These are phyloP conservation scores for Anisognathus igniventris DNA, from an alignment of 2,797 vertebrate genomes.

Conservation along the genomic window DNA sequence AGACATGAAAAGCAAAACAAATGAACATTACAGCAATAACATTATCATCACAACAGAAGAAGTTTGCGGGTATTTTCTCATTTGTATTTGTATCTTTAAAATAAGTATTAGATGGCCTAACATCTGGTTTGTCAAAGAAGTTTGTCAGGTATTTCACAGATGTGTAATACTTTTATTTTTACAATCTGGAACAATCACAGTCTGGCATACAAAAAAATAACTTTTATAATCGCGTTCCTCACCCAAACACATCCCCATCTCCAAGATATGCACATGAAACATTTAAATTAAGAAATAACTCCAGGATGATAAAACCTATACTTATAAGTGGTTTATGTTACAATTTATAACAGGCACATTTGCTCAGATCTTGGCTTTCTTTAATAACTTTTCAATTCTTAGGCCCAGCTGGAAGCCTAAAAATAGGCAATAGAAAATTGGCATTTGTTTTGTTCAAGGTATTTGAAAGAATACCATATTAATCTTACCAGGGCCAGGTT, in stretches of 20 bases:
- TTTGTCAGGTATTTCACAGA: slow-evolving; percentile 63
- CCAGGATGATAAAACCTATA: slow-evolving; percentile 57
- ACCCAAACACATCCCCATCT: slow-evolving; percentile 52
- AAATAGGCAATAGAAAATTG: slow-evolving; percentile 63
- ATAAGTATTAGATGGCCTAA: neutral
- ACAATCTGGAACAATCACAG: slow-evolving; percentile 59
- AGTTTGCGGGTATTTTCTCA: neutral
- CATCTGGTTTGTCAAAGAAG: slow-evolving; percentile 54
- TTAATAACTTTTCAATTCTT: slow-evolving; percentile 68
- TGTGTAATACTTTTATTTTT: slow-evolving; percentile 58
- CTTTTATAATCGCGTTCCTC: slow-evolving; percentile 31
- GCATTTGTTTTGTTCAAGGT: slow-evolving; percentile 48
- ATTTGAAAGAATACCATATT: slow-evolving; percentile 39
- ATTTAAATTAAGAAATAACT: slow-evolving; percentile 68
- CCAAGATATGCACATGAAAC: slow-evolving; percentile 55
- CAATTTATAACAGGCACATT: slow-evolving; percentile 55
- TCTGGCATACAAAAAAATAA: slow-evolving; percentile 58
- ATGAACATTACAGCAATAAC: neutral
- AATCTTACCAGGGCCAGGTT: slow-evolving; percentile 28
- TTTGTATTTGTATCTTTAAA: neutral
- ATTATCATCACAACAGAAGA: neutral
- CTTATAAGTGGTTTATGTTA: slow-evolving; percentile 57
- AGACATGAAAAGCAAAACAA: slow-evolving; percentile 31
- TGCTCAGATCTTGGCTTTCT: slow-evolving; percentile 60
- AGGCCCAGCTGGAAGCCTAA: slow-evolving; percentile 64